Evolutionary conservation across 2,888 invertebrate genomes (phyloP), one percentile per base, ranked within the genome.

Genomic region (Nomada fabriciana): DNA sequence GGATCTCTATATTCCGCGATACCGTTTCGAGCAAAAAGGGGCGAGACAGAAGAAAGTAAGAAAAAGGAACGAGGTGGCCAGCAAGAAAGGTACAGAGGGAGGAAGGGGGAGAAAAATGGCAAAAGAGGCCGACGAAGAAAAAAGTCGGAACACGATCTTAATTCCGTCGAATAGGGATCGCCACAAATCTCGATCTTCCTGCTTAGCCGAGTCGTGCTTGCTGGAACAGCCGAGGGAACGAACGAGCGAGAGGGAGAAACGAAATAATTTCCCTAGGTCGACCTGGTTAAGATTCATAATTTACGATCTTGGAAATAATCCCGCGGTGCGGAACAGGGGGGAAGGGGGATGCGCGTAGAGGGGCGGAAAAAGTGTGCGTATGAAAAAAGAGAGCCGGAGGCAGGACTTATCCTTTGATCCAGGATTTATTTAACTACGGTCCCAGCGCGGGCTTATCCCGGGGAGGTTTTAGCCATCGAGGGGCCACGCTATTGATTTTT

Each of bases 361-460:
- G 72, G 53, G 25, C 10, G 59, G 68, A 36, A 47, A 64, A 60
- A 75, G 80, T 82, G 83, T 86, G 86, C 77, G 83, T 78, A 78
- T 75, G 76, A 84, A 85, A 88, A 88, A 88, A 82, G 92, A 93
- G 90, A 91, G 90, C 76, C 76, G 80, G 82, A 89, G 89, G 84
- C 76, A 87, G 91, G 91, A 91, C 92, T 93, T 91, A 93, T 94
- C 93, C 93, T 92, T 93, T 93, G 93, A 94, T 94, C 94, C 93
- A 87, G 94, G 93, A 94, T 94, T 94, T 94, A 94, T 94, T 93
- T 93, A 93, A 94, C 93, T 93, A 93, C 93, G 92, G 86, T 86
- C 92, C 92, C 91, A 89, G 90, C 83, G 90, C 89, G 91, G 90
- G 93, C 92, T 93, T 93, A 93, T 93, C 93, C 93, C 92, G 90